Evolutionary conservation across 2,888 invertebrate genomes (phyloP), one percentile per base, ranked within the genome.

Genomic region (Halictus quadricinctus): DNA sequence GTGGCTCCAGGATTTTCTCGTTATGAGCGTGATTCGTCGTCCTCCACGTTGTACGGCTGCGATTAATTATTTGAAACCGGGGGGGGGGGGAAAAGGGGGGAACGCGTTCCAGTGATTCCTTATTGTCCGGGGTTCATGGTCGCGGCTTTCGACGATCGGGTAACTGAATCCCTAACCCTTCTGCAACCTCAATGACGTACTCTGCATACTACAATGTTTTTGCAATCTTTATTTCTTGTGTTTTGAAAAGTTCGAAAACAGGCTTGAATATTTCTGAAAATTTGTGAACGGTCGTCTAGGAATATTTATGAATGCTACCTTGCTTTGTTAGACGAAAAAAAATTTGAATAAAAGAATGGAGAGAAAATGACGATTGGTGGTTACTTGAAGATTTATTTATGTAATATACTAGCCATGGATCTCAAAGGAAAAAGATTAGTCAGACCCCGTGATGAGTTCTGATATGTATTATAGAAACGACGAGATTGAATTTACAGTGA

Each of bases 11-110:
- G 70, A 70, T 70, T 70, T 70, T 43, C 48, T 48, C 36, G 21
- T 29, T 29, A n/a, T 10, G 48, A 43, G n/a, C 13, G 70, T 70
- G 43, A 70, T 70, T 70, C 43, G 41, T 70, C 70, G 70, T 70
- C 21, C 70, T 43, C 70, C 41, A 13, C 21, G 70, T 21, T 7
- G 41, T 41, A n/a, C 41, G 43, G 2, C n/a, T 13, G 43, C n/a
- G n/a, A 43, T 70, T 70, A 70, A 70, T 70, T 70, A 70, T 70
- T 70, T 43, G 70, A n/a, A 43, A 70, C n/a, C n/a, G 69, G 6
- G n/a, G 13, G n/a, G 43, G 69, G 6, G n/a, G 13, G n/a, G 43
- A 12, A 1, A 18, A 7, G 18, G 43, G n/a, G 5, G 43, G 41
- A 7, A 43, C n/a, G 41, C n/a, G 21, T 43, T 13, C 1, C 41